Evolutionary conservation across 1,140 invertebrate genomes (phyloP), one percentile per base, ranked within the genome.

Genomic region (Heliconius himera): DNA sequence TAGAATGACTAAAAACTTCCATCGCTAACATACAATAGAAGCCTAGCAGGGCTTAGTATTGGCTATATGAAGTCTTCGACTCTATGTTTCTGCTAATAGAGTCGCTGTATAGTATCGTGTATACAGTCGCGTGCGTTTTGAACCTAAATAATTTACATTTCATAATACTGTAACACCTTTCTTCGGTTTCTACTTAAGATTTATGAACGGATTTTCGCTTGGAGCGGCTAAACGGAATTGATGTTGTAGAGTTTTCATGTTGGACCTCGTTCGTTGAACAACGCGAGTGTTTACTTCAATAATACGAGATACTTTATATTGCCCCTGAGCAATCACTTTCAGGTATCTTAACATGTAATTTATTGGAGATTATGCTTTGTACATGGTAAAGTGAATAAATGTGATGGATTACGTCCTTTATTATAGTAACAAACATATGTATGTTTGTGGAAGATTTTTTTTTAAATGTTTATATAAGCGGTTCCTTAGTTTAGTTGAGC

Each of bases 141-240:
- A 76, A 75, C 73, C 77, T 82, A 76, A 82, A 82, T 82, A 82
- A 82, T 82, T 79, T 78, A 51, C 74, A 82, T 78, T 82, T 82
- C 81, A 82, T 82, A 82, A 82, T 56, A 82, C 38, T 73, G 74
- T 76, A 71, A 49, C 78, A 82, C 70, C 77, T 82, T 78, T 82
- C 81, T 70, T 78, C 81, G 77, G 77, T 79, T 82, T 82, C 81
- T 79, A 79, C 78, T 74, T 70, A 54, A 73, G 74, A 82, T 82
- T 82, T 78, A 82, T 82, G 77, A 29, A 22, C 29, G 41, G 72
- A 74, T 81, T 77, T 77, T 73, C 72, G 77, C 71, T 78, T 60
- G 36, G 29, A 78, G 77, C 77, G 51, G 41, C 70, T 77, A 77
- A 77, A 77, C 70, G 66, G 70, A 77, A 77, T 71, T 71, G 33